A percentile compares a stretch with the other conserved stretches of the same genome.
phyloP scores from a whole-genome alignment of 2,888 invertebrate species.

The Synergus japonicus region DNA sequence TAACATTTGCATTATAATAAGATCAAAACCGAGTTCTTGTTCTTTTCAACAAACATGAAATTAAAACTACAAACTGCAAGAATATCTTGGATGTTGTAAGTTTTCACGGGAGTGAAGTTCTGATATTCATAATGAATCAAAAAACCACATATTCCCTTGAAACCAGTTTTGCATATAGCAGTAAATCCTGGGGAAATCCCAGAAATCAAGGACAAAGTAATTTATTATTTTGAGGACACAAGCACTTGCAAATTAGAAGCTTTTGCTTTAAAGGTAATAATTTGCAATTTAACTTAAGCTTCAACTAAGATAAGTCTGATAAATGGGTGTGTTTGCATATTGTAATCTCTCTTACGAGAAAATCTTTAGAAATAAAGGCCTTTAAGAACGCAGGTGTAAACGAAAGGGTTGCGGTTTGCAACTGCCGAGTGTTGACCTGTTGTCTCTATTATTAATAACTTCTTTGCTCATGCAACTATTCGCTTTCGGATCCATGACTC shows the following conservation, averaged over 20 bases:
- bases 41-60: too few species aligned
- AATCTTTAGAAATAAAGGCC: background rate
- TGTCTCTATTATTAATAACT: slow-evolving; percentile 26
- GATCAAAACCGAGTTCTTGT: too few species aligned
- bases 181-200: slow-evolving; percentile 8
- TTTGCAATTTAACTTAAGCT: background rate
- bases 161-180: background rate
- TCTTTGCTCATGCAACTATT: slow-evolving; percentile 28
- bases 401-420: slow-evolving; percentile 1
- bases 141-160: background rate
- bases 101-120: background rate
- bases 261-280: background rate
- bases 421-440: slow-evolving; percentile 36
- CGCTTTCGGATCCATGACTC: slow-evolving; percentile 26
- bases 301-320: background rate
- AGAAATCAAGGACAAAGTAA: background rate
- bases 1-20: slow-evolving; percentile 12
- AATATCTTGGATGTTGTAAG: too few species aligned
- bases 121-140: background rate
- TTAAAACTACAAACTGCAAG: too few species aligned
- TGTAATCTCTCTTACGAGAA: background rate
- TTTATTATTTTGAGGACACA: slow-evolving; percentile 1
- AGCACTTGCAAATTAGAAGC: background rate
- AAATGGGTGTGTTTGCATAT: background rate
- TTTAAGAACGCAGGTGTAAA: slow-evolving; percentile 19